Evolutionary conservation across 2,888 invertebrate genomes (phyloP).

Genomic region (Diploptera punctata): DNA sequence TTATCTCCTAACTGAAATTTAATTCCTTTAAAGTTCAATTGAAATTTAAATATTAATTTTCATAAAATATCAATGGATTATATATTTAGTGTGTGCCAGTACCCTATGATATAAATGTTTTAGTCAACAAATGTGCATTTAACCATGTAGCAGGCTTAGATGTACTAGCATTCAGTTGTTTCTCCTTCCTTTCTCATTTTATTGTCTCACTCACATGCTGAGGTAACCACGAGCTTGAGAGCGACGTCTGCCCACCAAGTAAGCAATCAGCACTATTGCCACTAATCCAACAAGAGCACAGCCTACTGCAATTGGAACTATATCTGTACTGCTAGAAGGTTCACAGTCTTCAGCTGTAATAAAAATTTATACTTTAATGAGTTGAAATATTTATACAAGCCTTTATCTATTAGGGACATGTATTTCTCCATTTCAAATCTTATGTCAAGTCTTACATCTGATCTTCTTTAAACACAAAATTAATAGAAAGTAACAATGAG

Average conservation of each 20-base stretch:
- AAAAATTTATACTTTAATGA: slow-evolving; percentile 40
- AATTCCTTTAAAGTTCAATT: too few species aligned
- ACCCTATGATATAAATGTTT: neutral
- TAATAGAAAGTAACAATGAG: too few species aligned
- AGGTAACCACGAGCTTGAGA: slow-evolving; percentile 85
- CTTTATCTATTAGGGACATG: too few species aligned
- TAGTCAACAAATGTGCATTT: neutral
- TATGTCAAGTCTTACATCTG: too few species aligned
- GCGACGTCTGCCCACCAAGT: slow-evolving; percentile 89
- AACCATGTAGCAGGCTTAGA: neutral
- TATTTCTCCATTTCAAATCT: too few species aligned
- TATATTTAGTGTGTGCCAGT: slow-evolving; percentile 7
- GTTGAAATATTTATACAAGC: too few species aligned
- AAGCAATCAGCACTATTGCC: slow-evolving; percentile 89
- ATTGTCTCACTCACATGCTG: slow-evolving; percentile 72
- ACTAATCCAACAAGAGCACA: slow-evolving; percentile 90
- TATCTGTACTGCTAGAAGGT: slow-evolving; percentile 77
- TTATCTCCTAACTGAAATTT: neutral
- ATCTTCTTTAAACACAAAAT: too few species aligned
- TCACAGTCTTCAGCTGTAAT: slow-evolving; percentile 75
- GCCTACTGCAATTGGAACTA: slow-evolving; percentile 97
- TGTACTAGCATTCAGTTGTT: slow-evolving; percentile 11
- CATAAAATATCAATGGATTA: slow-evolving; percentile 1
- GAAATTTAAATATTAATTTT: too few species aligned
- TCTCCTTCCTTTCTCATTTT: neutral